phyloP scores from a whole-genome alignment of 2,113 vertebrate genomes.

The Dromaius novaehollandiae region DNA sequence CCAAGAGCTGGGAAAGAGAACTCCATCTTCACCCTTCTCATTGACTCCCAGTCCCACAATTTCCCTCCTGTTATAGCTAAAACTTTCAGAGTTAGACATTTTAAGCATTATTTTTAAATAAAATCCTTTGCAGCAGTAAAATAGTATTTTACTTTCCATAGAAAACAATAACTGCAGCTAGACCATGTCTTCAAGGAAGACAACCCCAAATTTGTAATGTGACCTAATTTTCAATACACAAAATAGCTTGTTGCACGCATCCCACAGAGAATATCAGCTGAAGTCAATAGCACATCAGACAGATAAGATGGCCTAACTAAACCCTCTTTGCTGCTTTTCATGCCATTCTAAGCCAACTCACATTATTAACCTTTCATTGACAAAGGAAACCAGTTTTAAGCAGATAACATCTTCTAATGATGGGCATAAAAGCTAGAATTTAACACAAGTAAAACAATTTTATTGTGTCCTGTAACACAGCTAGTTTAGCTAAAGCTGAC shows the following conservation, averaged over 20 bases:
- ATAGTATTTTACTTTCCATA: background rate
- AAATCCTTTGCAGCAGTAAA: background rate
- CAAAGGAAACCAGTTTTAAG: background rate
- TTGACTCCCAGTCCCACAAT: background rate
- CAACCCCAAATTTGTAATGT: background rate
- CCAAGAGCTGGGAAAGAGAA: background rate
- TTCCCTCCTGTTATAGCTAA: background rate
- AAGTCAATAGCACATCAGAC: background rate
- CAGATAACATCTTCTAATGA: slow-evolving; percentile 8
- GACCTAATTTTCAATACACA: background rate
- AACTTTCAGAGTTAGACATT: background rate
- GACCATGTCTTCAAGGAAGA: background rate
- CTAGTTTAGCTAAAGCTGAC: background rate
- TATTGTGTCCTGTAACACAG: background rate
- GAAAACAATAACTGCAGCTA: background rate
- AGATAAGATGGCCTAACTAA: slow-evolving; percentile 30
- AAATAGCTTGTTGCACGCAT: background rate
- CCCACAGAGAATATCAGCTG: background rate
- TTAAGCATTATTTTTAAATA: background rate
- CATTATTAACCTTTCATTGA: slow-evolving; percentile 25
- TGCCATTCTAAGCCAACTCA: background rate
- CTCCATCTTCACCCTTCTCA: background rate
- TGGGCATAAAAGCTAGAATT: background rate
- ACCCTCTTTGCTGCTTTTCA: background rate
- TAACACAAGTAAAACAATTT: background rate